phyloP scores from a whole-genome alignment of 2,797 vertebrate genomes.

The Acanthurus tractus region DNA sequence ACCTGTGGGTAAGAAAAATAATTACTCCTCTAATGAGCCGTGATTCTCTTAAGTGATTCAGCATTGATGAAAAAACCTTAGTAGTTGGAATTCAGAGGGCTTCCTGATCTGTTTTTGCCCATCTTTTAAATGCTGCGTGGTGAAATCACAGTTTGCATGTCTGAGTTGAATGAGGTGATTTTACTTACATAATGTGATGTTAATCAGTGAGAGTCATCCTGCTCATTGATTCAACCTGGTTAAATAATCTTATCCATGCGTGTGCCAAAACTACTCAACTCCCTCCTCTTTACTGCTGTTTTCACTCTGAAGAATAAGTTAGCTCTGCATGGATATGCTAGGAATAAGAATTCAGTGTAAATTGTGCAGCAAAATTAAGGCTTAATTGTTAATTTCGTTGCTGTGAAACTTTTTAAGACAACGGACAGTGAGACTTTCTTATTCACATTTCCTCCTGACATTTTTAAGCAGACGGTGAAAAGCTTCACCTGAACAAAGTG shows the following conservation, averaged over 20 bases:
- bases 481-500: not conserved
- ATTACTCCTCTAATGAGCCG: slow-evolving; percentile 43
- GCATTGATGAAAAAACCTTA: slow-evolving; percentile 32
- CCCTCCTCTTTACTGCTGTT: not conserved
- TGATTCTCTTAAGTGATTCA: slow-evolving; percentile 31
- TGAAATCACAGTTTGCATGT: slow-evolving; percentile 49
- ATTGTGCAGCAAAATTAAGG: not conserved
- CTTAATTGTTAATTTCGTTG: slow-evolving; percentile 1
- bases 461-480: slow-evolving; percentile 8
- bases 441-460: not conserved
- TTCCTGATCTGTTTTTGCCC: slow-evolving; percentile 32
- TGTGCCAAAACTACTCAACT: slow-evolving; percentile 25
- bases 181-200: slow-evolving; percentile 16
- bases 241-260: slow-evolving; percentile 27
- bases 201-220: slow-evolving; percentile 29
- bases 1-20: slow-evolving; percentile 29
- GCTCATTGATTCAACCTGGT: slow-evolving; percentile 32
- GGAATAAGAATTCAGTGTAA: not conserved
- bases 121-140: slow-evolving; percentile 25
- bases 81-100: slow-evolving; percentile 54
- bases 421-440: not conserved
- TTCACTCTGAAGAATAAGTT: not conserved
- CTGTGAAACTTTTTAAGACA: not conserved
- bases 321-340: not conserved
- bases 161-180: slow-evolving; percentile 45